Conservation (phyloP, 2,888 invertebrate species). For the Aporophyla lueneburgensis region DNA sequence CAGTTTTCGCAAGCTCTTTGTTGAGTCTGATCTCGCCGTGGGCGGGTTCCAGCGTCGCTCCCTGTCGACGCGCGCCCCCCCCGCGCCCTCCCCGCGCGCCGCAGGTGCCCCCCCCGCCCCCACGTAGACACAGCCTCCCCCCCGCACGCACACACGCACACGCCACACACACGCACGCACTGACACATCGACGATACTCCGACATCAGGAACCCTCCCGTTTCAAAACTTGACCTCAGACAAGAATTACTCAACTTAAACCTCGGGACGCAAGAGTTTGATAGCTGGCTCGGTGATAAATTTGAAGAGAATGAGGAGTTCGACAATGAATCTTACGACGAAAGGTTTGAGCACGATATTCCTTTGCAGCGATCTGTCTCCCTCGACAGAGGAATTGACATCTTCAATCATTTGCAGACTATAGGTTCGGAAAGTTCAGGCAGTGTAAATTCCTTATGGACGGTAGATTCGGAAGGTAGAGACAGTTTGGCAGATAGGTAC, state of each 20-base stretch:
- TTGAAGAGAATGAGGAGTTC: constrained; percentile 74
- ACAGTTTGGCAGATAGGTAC: constrained; percentile 73
- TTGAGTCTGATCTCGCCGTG: constrained; percentile 93
- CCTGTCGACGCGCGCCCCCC: constrained; percentile 92
- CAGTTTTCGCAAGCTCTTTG: constrained; percentile 97
- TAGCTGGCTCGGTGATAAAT: constrained; percentile 83
- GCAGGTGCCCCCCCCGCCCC: constrained; percentile 85
- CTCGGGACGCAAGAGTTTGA: constrained; percentile 80
- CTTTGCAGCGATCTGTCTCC: constrained; percentile 83
- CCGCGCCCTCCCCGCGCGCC: constrained; percentile 84
- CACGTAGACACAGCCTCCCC: constrained; percentile 85
- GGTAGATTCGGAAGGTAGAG: constrained; percentile 75
- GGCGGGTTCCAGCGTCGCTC: constrained; percentile 95
- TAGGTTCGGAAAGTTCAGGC: constrained; percentile 80
- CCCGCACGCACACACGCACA: constrained; percentile 39
- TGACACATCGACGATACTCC: constrained; percentile 65
- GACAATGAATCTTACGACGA: constrained; percentile 68
- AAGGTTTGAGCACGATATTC: constrained; percentile 80
- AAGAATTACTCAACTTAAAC: constrained; percentile 82
- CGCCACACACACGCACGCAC: constrained; percentile 68
- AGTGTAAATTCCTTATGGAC: constrained; percentile 82
- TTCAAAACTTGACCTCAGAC: constrained; percentile 81
- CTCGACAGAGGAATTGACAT: constrained; percentile 84
- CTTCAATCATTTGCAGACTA: constrained; percentile 79
- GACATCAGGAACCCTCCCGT: constrained; percentile 72